Conservation (phyloP, 2,888 invertebrate species). For the Tetramorium bicarinatum region DNA sequence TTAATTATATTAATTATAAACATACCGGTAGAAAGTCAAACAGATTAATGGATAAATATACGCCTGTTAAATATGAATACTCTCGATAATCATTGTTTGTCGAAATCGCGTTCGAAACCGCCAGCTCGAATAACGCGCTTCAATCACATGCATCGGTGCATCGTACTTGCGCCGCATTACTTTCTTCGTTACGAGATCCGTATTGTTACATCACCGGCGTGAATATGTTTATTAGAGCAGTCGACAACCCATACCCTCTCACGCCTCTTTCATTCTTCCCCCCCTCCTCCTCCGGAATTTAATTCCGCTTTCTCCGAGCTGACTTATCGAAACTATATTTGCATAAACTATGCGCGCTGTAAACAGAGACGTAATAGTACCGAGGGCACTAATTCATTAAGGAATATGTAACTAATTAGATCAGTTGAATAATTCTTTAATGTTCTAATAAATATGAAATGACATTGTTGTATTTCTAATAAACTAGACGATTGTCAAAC, state of each 20-base stretch:
- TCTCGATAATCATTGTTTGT: conserved; percentile 28
- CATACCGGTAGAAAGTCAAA: conserved; percentile 26
- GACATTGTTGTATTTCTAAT: no score
- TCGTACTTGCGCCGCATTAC: conserved; percentile 44
- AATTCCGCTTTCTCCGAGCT: conserved; percentile 18
- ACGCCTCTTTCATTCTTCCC: conserved; percentile 65
- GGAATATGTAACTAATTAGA: neutral
- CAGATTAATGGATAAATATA: conserved; percentile 29
- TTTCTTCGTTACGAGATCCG: conserved; percentile 60
- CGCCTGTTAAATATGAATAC: conserved; percentile 8
- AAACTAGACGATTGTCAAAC: neutral
- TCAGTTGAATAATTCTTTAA: neutral
- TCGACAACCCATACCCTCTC: conserved; percentile 71
- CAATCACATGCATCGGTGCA: conserved; percentile 37
- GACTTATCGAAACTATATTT: conserved; percentile 38
- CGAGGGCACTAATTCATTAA: neutral
- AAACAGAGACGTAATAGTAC: neutral
- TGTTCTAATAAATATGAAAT: neutral
- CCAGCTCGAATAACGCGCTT: conserved; percentile 29
- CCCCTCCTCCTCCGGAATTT: neutral
- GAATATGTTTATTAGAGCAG: conserved; percentile 69
- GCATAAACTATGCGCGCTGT: conserved; percentile 6
- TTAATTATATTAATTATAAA: conserved; percentile 32
- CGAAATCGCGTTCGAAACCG: conserved; percentile 13
- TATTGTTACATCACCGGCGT: conserved; percentile 56